Conservation (phyloP, 2,113 vertebrate species). For the Crotalus tigris region DNA sequence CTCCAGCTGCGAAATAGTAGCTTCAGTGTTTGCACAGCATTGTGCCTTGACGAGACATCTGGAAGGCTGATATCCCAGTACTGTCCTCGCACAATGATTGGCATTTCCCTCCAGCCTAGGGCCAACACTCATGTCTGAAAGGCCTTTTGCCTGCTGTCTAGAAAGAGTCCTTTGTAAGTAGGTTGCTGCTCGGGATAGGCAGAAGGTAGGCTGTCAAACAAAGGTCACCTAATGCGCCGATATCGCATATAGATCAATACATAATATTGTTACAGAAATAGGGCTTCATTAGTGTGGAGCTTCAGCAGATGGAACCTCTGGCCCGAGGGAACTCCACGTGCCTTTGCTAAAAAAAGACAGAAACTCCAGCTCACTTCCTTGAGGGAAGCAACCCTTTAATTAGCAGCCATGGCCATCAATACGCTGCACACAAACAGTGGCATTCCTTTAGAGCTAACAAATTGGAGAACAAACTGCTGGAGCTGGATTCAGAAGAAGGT, state of each 20-base stretch:
- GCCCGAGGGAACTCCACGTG: conserved; percentile 26
- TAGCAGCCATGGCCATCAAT: conserved; percentile 11
- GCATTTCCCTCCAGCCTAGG: neutral
- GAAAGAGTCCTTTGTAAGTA: neutral
- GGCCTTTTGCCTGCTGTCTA: neutral
- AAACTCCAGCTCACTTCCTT: conserved; percentile 44
- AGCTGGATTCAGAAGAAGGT: neutral
- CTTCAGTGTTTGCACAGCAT: neutral
- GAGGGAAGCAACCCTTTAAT: conserved; percentile 30
- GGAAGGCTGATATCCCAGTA: neutral
- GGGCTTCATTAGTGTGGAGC: conserved; percentile 43
- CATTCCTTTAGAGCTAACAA: conserved; percentile 52
- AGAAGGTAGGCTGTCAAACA: conserved; percentile 20
- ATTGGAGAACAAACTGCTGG: conserved; percentile 13
- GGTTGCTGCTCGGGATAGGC: conserved; percentile 15
- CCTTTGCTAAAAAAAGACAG: conserved; percentile 21
- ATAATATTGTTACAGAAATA: conserved; percentile 43
- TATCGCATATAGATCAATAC: conserved; percentile 50
- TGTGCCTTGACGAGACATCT: neutral
- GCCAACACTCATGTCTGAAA: neutral
- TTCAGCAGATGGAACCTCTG: conserved; percentile 43
- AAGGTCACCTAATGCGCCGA: conserved; percentile 28
- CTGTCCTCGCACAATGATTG: neutral
- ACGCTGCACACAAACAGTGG: conserved; percentile 46
- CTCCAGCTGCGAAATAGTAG: neutral